Base-by-base conservation (phyloP, 2,797 vertebrate species). In the Menidia menidia region DNA sequence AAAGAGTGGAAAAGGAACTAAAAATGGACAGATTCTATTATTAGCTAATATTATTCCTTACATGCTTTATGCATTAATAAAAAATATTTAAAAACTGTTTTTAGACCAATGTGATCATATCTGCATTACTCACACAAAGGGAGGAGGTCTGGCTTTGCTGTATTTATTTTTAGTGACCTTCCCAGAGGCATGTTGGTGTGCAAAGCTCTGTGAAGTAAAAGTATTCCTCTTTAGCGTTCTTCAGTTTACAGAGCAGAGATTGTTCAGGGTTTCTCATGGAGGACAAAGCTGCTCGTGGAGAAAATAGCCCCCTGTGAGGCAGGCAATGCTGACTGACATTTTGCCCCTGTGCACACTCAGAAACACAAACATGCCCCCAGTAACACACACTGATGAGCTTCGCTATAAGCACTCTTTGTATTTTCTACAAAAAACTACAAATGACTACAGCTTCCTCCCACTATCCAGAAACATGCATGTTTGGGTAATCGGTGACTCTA, bases 231-330 rank as follows among this genome's bases (percentile, higher is more conserved):
- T 84, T 83, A 78, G 75, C 80, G 72, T 83, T 87, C 78, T 81
- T 73, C 68, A 79, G 62, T 81, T 85, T 85, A 85, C 66, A 82
- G 62, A 73, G 76, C 83, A 75, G 67, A 86, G 75, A 87, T 85
- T 82, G 78, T 54, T 78, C 64, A 13, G 54, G 77, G 73, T 71
- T 82, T 72, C 83, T 73, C 73, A 68, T 48, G 4, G 77, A 83
- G 85, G 82, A 88, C 75, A n/a, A 77, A 88, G 77, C 73, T 69
- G 83, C 82, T 90, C 88, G 87, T 80, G 90, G 85, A 84, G 85
- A 91, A 90, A 90, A 91, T 87, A 86, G 78, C 75, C 77, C 85
- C 80, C 71, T 82, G 71, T 84, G 86, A 87, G 79, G 77, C 71
- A 47, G 9, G 39, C 73, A 61, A 75, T 16, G 6, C 62, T 73